Base-by-base conservation (phyloP, 2,888 invertebrate species). In the Amblyjoppa proteus region DNA sequence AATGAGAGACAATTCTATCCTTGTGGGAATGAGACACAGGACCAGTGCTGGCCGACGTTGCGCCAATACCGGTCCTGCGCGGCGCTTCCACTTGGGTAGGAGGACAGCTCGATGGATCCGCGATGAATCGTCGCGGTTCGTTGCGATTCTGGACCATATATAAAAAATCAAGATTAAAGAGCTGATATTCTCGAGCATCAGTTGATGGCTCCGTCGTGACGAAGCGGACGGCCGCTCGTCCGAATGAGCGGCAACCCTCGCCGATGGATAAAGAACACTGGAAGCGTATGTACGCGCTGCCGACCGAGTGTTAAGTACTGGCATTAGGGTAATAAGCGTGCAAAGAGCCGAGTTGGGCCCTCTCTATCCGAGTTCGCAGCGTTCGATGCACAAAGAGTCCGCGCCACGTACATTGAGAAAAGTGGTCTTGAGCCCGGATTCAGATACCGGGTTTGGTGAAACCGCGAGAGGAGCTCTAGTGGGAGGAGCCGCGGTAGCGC, bases 291-390 rank as follows among this genome's bases (percentile, higher is more conserved):
- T 69, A 90, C 89, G 90, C 88, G 89, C 89, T 88, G 88, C 91
- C 90, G 92, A 93, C 91, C 89, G 91, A 90, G 93, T 93, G 92
- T 91, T 93, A 93, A 93, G 92, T 92, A 93, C 93, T 93, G 91
- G 89, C 91, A 93, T 93, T 93, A 93, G 91, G 91, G 92, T 92
- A 93, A 93, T 93, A 93, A 93, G 92, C 92, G 92, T 93, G 92
- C 91, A 93, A 92, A 93, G 92, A 90, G 88, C 85, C 89, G 90
- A 90, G 89, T 88, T 69, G 86, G 75, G 64, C 75, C 77, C 45
- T 77, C 74, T 71, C 73, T 86, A 45, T 45, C 20, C 25, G 58
- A 81, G 86, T 71, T 87, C 45, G 51, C 66, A 51, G 77, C 58
- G 61, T 64, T 45, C 68, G 68, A 34, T 58, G 53, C 25, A 25